A percentile compares a stretch with the other conserved stretches of the same genome.
Evolutionary conservation across 2,113 vertebrate genomes (phyloP).

Genomic region (Carassius carassius): DNA sequence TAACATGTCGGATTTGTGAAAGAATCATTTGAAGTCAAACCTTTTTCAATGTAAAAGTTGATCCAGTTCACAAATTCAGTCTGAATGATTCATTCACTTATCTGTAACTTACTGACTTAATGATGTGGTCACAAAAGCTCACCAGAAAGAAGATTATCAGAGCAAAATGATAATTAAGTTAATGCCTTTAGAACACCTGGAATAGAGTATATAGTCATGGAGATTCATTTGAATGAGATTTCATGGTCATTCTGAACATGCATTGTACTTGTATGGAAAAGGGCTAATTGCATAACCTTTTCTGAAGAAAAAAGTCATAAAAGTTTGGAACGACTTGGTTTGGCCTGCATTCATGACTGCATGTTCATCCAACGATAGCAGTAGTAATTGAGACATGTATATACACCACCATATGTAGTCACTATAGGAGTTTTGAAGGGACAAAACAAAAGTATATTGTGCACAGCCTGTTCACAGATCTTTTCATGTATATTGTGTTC

Average conservation of each 20-base stretch:
- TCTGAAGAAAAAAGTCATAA: background rate
- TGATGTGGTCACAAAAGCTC: background rate
- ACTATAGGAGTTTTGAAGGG: background rate
- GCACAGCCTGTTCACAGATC: background rate
- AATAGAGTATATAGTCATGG: background rate
- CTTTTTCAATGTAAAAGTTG: background rate
- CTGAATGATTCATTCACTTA: background rate
- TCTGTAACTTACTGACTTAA: background rate
- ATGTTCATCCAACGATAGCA: background rate
- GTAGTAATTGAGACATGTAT: background rate
- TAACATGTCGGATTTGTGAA: background rate
- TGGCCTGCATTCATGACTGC: background rate
- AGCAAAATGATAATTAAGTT: background rate
- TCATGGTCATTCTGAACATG: background rate
- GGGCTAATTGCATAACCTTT: background rate
- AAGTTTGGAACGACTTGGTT: background rate
- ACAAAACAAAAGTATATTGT: background rate
- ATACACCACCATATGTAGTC: background rate
- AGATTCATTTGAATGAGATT: background rate
- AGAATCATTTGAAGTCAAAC: background rate
- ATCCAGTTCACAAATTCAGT: background rate
- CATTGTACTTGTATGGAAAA: background rate
- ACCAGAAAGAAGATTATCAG: background rate
- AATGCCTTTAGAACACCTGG: background rate
- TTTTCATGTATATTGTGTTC: background rate